A percentile compares a stretch with the other conserved stretches of the same genome.
phyloP scores from a whole-genome alignment of 2,888 invertebrate species.

The Ceraclea dissimilis region DNA sequence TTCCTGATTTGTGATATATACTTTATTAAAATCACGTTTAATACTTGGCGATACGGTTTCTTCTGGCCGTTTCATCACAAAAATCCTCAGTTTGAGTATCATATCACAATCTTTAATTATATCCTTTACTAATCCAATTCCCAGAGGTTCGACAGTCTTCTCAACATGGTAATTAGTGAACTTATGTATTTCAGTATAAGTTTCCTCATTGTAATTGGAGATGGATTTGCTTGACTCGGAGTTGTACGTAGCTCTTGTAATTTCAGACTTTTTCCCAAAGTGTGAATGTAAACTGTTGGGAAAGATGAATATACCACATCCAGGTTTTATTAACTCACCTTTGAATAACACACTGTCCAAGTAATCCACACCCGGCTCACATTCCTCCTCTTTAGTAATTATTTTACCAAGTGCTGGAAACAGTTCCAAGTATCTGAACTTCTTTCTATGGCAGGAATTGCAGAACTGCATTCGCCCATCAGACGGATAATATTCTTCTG shows the following conservation, averaged over 20 bases:
- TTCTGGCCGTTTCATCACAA: constrained; percentile 36
- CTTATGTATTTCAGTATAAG: background rate
- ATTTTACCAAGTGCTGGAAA: constrained; percentile 2
- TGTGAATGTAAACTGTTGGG: background rate
- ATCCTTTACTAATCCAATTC: background rate
- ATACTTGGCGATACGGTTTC: constrained; percentile 32
- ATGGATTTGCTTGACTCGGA: background rate
- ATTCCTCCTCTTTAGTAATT: background rate
- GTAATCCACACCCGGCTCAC: background rate
- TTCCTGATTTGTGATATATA: constrained; percentile 29
- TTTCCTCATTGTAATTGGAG: background rate
- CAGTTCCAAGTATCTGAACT: background rate
- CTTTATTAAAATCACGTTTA: constrained; percentile 28
- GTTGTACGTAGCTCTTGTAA: background rate
- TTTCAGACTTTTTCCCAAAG: background rate
- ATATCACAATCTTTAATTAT: background rate
- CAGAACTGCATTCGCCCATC: constrained; percentile 6
- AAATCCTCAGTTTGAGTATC: background rate
- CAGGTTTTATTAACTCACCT: background rate
- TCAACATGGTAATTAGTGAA: background rate
- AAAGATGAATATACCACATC: background rate
- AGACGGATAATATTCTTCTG: constrained; percentile 6
- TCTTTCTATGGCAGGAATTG: constrained; percentile 12
- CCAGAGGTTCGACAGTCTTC: background rate
- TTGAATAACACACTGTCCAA: background rate